Base-by-base conservation (phyloP, 2,888 invertebrate genomes). In the Cremastinae sp. region DNA sequence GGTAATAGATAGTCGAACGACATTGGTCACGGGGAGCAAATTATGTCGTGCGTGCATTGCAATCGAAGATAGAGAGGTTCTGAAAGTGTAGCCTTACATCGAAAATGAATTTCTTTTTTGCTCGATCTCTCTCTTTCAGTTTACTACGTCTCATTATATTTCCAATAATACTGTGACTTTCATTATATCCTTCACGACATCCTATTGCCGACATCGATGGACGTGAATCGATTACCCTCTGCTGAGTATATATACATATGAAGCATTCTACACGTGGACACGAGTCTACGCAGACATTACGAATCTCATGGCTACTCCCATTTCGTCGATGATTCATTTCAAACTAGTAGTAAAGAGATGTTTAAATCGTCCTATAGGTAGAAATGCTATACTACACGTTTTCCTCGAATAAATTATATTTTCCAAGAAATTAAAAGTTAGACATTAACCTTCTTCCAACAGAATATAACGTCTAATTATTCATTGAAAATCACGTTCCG, bases 51-150 rank as follows among this genome's bases (percentile, higher is more conserved):
- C 68, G 75, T 68, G 68, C 28, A 16, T 36, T 58, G 45, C 72
- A 68, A 75, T 75, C 75, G 71, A 61, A 66, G 61, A 66, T 66
- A 41, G 68, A 58, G 66, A 62, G 71, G 62, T 56, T 72, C 72
- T 72, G 51, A 53, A 62, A 64, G 56, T 41, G 43, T 20, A 51
- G 51, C 51, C 68, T 72, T 68, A 56, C 54, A 22, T 47, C 62
- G 62, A 7, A 51, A 20, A 43, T 58, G 14, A 45, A 1, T n/a
- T 20, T 64, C 20, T 14, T 12, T 38, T 9, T n/a, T n/a, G n/a
- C n/a, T n/a, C n/a, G n/a, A n/a, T 62, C 36, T 51, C 20, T 64
- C 16, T 47, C 34, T 58, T 28, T 7, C 43, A 0, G 43, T 12
- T 59, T 22, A 14, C 61, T 61, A 18, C 36, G 7, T 45, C 66